These are phyloP conservation scores for Betta splendens DNA, from an alignment of 2,797 vertebrate species.

Conservation along the genomic window DNA sequence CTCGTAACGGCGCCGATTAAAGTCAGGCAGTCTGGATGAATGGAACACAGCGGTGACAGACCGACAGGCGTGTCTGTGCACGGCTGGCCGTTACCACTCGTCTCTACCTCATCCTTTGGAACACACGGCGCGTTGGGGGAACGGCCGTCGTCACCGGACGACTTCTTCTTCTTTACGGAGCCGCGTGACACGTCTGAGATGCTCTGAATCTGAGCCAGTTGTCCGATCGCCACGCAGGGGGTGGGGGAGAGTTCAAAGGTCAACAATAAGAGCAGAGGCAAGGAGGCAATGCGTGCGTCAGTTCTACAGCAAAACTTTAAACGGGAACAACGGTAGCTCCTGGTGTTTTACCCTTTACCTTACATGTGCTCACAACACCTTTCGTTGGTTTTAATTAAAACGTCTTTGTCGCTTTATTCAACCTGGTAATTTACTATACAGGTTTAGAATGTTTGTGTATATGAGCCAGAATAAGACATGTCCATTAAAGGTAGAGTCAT, in stretches of 20 bases:
- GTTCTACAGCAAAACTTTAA: not conserved
- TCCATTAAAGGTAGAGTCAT: not conserved
- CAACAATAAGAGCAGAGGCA: conserved; percentile 29
- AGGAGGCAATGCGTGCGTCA: not conserved
- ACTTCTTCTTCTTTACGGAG: conserved; percentile 85
- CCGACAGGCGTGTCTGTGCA: too few relatives aligned
- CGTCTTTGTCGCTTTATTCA: too few relatives aligned
- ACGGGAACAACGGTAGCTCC: not conserved
- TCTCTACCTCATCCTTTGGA: conserved; percentile 81
- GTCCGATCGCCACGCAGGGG: conserved; percentile 20
- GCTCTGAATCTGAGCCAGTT: conserved; percentile 85
- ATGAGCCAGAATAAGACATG: not conserved
- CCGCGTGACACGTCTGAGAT: conserved; percentile 85
- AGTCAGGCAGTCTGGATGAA: conserved; percentile 6
- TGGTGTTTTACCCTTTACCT: too few relatives aligned
- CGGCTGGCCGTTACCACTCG: not conserved
- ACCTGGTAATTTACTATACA: too few relatives aligned
- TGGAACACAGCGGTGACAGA: conserved; percentile 22
- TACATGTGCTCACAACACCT: too few relatives aligned
- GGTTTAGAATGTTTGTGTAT: too few relatives aligned
- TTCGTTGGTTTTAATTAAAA: too few relatives aligned
- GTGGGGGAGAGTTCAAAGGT: conserved; percentile 47
- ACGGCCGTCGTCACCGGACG: conserved; percentile 43
- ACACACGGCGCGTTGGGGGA: conserved; percentile 57
- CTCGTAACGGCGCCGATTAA: not conserved